phyloP scores from a whole-genome alignment of 2,797 vertebrate species.

The Tinamus major region DNA sequence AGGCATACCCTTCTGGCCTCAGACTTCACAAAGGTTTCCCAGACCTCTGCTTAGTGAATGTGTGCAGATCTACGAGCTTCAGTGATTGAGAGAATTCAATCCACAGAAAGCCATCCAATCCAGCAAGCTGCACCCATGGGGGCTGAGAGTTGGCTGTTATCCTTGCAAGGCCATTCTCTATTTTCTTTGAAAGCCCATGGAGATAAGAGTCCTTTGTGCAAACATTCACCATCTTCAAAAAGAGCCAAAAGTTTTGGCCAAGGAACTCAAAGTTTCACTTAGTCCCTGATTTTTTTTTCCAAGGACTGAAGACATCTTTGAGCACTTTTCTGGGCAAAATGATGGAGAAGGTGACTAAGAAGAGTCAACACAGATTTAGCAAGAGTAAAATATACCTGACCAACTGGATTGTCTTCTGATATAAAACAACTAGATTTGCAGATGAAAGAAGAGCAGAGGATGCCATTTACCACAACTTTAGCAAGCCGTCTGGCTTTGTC shows the following conservation, averaged over 20 bases:
- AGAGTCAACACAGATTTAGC: neutral
- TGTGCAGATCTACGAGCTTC: neutral
- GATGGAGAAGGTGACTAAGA: neutral
- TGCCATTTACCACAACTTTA: neutral
- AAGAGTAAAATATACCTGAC: rapidly evolving
- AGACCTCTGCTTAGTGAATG: neutral
- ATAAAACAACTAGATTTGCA: neutral
- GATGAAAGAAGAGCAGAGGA: neutral
- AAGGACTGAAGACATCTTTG: neutral
- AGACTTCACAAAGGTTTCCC: neutral
- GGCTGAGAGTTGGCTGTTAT: rapidly evolving
- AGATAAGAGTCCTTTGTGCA: neutral
- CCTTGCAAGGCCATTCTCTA: neutral
- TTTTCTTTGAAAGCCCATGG: neutral
- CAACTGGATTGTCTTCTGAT: neutral
- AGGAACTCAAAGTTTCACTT: neutral
- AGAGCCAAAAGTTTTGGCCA: neutral
- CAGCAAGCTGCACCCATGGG: neutral
- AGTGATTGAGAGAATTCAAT: neutral
- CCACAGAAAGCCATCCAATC: neutral
- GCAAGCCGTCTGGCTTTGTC: neutral
- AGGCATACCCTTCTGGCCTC: neutral
- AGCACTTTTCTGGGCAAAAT: neutral
- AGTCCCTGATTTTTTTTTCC: neutral
- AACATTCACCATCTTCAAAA: neutral